Evolutionary conservation across 2,113 vertebrate species (phyloP).

Genomic region (Columba janthina): DNA sequence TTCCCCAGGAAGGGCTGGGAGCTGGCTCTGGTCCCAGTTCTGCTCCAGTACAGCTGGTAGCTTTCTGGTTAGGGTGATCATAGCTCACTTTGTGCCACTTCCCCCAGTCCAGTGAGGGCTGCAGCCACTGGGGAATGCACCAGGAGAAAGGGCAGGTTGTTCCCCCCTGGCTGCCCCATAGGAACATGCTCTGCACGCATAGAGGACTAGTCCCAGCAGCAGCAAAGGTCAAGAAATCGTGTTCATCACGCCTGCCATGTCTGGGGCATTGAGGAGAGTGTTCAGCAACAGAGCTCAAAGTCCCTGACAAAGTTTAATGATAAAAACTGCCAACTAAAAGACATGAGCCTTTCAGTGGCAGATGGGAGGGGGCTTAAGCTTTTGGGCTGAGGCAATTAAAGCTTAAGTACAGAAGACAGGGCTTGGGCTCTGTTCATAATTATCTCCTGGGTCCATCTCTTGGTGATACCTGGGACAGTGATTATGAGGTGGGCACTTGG

Average conservation of each 20-base stretch:
- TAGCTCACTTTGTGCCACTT: not conserved
- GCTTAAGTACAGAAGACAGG: not conserved
- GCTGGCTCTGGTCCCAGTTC: not conserved
- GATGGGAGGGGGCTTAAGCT: not conserved
- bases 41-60: not conserved
- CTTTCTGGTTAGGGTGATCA: not conserved
- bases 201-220: not conserved
- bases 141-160: not conserved
- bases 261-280: not conserved
- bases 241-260: fast-evolving
- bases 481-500: not conserved
- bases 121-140: fast-evolving
- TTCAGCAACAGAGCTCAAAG: not conserved
- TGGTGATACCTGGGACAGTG: not conserved
- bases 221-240: not conserved
- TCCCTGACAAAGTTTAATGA: not conserved
- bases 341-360: not conserved
- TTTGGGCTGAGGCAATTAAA: not conserved
- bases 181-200: fast-evolving
- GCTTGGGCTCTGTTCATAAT: not conserved
- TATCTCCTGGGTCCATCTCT: not conserved
- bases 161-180: fast-evolving
- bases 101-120: fast-evolving
- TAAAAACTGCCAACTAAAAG: not conserved
- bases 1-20: not conserved